phyloP scores from a whole-genome alignment of 2,888 invertebrate species.

The Drosophila borborema region DNA sequence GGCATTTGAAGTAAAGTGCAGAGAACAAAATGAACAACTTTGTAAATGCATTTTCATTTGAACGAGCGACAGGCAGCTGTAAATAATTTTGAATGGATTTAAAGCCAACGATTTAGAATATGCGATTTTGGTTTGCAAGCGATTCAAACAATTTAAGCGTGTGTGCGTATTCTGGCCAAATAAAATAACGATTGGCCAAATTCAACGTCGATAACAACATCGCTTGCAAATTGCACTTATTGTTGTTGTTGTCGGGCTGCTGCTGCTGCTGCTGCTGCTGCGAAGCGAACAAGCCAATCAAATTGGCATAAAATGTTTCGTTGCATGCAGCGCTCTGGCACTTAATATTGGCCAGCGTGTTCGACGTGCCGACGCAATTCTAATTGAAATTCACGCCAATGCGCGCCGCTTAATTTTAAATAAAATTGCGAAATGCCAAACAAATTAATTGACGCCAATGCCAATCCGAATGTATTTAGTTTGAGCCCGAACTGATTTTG shows the following conservation, averaged over 20 bases:
- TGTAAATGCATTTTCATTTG: slow-evolving; percentile 70
- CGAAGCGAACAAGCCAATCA: slow-evolving; percentile 62
- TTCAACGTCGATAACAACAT: slow-evolving; percentile 35
- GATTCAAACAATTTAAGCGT: slow-evolving; percentile 36
- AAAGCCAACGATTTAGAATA: slow-evolving; percentile 44
- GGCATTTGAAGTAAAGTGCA: slow-evolving; percentile 68
- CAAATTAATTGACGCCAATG: slow-evolving; percentile 68
- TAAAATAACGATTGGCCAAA: slow-evolving; percentile 51
- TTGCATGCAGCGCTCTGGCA: slow-evolving; percentile 16
- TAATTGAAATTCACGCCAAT: slow-evolving; percentile 71
- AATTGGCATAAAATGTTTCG: slow-evolving; percentile 65
- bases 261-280: neutral
- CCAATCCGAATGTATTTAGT: slow-evolving; percentile 56
- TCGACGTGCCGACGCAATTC: slow-evolving; percentile 26
- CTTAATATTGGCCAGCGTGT: slow-evolving; percentile 4
- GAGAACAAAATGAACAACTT: slow-evolving; percentile 56
- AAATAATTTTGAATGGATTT: slow-evolving; percentile 43
- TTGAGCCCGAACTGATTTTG: slow-evolving; percentile 48
- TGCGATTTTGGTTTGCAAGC: slow-evolving; percentile 7
- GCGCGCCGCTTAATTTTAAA: slow-evolving; percentile 64
- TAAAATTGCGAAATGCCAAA: slow-evolving; percentile 69
- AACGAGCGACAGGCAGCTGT: slow-evolving; percentile 40
- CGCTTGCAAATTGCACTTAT: slow-evolving; percentile 24
- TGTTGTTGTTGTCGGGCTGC: slow-evolving; percentile 10
- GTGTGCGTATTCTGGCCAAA: slow-evolving; percentile 37